A percentile compares a stretch with the other conserved stretches of the same genome.
These are phyloP conservation scores for Phengaris arion DNA, from an alignment of 2,888 invertebrate species.

Conservation along the genomic window DNA sequence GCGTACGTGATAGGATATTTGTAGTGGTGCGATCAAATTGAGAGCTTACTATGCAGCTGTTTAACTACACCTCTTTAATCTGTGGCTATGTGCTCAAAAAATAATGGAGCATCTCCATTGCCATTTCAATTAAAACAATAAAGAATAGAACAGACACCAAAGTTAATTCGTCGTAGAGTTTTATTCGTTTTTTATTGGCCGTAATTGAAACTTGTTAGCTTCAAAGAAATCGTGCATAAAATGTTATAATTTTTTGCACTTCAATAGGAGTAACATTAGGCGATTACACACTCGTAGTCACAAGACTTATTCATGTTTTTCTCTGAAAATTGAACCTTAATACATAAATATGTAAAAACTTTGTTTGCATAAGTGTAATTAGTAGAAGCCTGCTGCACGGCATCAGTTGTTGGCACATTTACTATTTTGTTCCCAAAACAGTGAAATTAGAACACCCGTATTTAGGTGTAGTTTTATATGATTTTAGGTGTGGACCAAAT, in stretches of 20 bases:
- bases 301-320: too few relatives aligned
- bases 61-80: too few relatives aligned
- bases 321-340: too few relatives aligned
- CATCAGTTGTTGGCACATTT: neutral
- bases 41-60: too few relatives aligned
- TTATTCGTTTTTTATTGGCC: slow-evolving; percentile 6
- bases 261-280: neutral
- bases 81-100: neutral
- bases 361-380: neutral
- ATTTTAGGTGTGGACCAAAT: neutral
- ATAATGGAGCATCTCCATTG: slow-evolving; percentile 24
- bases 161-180: slow-evolving; percentile 1
- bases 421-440: neutral
- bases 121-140: slow-evolving; percentile 58
- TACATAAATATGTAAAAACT: neutral
- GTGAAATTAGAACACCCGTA: neutral
- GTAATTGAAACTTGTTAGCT: neutral
- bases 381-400: neutral
- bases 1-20: too few relatives aligned
- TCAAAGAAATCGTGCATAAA: neutral
- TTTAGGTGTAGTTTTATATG: too few relatives aligned
- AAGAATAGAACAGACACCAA: slow-evolving; percentile 29
- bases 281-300: neutral
- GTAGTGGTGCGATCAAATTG: too few relatives aligned
- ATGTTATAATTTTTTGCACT: neutral